phyloP scores from a whole-genome alignment of 2,113 vertebrate species.

The Cichladusa arquata region DNA sequence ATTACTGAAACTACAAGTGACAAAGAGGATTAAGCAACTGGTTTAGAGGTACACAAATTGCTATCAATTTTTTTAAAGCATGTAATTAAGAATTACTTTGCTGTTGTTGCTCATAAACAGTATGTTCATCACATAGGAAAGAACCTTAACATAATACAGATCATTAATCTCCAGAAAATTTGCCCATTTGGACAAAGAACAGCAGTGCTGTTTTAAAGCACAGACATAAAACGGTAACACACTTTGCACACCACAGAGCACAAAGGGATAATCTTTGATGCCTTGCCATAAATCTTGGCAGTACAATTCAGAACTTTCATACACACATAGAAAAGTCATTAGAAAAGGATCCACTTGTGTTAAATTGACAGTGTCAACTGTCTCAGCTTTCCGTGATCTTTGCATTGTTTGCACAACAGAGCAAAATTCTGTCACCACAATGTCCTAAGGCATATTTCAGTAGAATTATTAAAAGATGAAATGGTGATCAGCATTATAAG shows the following conservation, averaged over 20 bases:
- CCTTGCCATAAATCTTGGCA: background rate
- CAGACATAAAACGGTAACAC: background rate
- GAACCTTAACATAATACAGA: background rate
- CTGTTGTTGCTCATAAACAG: background rate
- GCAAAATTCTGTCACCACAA: background rate
- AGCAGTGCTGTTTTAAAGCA: background rate
- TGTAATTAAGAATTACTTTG: background rate
- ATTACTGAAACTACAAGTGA: constrained; percentile 36
- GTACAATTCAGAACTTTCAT: background rate
- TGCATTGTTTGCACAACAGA: background rate
- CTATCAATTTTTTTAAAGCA: background rate
- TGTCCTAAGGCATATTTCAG: background rate
- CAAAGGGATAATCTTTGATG: background rate
- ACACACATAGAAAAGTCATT: background rate
- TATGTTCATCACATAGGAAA: background rate
- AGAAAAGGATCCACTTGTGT: background rate
- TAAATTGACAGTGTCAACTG: background rate
- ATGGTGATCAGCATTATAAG: background rate
- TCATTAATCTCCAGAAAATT: background rate
- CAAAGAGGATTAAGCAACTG: constrained; percentile 29
- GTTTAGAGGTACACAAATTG: background rate
- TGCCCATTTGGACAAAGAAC: background rate
- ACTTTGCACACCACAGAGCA: background rate
- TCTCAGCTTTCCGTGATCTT: background rate
- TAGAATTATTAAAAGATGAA: background rate